A percentile compares a stretch with the other conserved stretches of the same genome.
These are phyloP conservation scores for Pyralis farinalis DNA, from an alignment of 2,888 invertebrate genomes.

Conservation along the genomic window DNA sequence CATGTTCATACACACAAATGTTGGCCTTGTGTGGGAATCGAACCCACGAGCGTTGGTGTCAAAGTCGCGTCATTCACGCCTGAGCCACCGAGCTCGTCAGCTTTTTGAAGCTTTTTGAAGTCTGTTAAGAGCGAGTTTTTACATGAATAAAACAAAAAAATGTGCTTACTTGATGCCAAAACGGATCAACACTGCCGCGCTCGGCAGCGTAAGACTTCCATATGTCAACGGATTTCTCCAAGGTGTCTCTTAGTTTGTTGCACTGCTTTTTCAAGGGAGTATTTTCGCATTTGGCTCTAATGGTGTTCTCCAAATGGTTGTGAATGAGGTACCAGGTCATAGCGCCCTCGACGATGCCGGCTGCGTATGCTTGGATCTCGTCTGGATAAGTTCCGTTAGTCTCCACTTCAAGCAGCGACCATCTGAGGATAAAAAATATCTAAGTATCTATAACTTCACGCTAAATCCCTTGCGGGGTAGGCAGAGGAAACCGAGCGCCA, in stretches of 20 bases:
- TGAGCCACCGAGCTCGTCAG: no score
- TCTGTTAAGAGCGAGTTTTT: no score
- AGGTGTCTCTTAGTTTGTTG: slow-evolving; percentile 81
- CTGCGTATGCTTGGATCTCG: slow-evolving; percentile 91
- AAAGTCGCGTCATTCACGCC: no score
- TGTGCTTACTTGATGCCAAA: slow-evolving; percentile 90
- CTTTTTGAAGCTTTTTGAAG: no score
- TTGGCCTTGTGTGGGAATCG: no score
- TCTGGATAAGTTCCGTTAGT: slow-evolving; percentile 88
- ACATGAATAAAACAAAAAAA: no score
- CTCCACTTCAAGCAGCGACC: slow-evolving; percentile 91
- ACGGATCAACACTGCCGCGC: slow-evolving; percentile 77
- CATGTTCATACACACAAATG: no score
- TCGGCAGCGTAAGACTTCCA: slow-evolving; percentile 81
- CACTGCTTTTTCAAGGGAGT: slow-evolving; percentile 81
- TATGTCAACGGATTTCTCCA: slow-evolving; percentile 83
- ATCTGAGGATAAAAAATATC: slow-evolving; percentile 82
- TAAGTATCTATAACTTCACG: no score
- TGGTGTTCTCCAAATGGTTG: slow-evolving; percentile 89
- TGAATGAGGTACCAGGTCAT: slow-evolving; percentile 90
- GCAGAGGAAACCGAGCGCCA: no score
- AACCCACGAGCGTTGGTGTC: no score
- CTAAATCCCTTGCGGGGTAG: no score
- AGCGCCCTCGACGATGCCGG: slow-evolving; percentile 91
- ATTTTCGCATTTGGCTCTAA: slow-evolving; percentile 69